These are phyloP conservation scores for Torymus texanus DNA, from an alignment of 2,888 invertebrate genomes.

Conservation along the genomic window DNA sequence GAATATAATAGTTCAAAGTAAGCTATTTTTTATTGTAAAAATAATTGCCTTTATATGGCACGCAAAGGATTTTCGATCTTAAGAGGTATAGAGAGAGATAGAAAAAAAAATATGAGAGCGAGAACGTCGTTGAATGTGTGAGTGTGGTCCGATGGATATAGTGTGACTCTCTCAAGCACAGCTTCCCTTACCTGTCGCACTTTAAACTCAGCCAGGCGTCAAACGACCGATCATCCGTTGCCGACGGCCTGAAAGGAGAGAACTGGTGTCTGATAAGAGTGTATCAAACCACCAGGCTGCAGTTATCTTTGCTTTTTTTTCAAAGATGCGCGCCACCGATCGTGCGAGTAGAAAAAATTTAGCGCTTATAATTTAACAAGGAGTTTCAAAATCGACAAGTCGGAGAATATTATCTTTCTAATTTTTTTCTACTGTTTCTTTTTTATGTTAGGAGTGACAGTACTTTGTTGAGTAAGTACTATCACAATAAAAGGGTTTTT, in stretches of 20 bases:
- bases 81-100: conserved; percentile 13
- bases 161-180: conserved; percentile 54
- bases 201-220: conserved; percentile 67
- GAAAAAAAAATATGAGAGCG: conserved; percentile 7
- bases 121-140: conserved; percentile 33
- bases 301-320: conserved; percentile 60
- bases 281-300: conserved; percentile 80
- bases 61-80: neutral
- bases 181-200: conserved; percentile 70
- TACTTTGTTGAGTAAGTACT: conserved; percentile 5
- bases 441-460: neutral
- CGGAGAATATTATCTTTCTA: neutral
- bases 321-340: neutral
- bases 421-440: conserved; percentile 31
- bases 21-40: no score
- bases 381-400: no score
- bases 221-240: conserved; percentile 71
- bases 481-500: no score
- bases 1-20: no score
- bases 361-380: neutral
- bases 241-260: conserved; percentile 87
- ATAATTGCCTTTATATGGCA: neutral
- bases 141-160: conserved; percentile 60
- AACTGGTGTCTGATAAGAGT: conserved; percentile 91
- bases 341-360: conserved; percentile 56